Evolutionary conservation across 2,113 vertebrate species (phyloP).

Genomic region (Cyanoramphus novaezelandiae): DNA sequence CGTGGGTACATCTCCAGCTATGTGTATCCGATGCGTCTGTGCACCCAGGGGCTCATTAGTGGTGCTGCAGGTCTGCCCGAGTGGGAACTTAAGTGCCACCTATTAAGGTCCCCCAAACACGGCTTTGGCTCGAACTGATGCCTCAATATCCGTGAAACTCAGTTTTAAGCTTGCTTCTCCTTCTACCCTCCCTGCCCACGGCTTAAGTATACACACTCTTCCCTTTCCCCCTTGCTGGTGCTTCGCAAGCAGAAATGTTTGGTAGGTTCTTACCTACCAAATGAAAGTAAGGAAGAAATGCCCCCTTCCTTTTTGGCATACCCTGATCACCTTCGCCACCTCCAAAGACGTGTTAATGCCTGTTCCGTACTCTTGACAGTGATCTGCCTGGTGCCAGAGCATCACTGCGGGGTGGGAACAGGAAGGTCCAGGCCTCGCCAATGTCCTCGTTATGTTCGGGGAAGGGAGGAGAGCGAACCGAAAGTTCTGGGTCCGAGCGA

Average conservation of each 20-base stretch:
- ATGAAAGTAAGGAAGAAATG: background rate
- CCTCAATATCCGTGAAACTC: background rate
- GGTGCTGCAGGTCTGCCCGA: no score
- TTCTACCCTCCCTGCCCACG: background rate
- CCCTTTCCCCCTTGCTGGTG: background rate
- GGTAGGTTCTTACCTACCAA: background rate
- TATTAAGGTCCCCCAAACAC: background rate
- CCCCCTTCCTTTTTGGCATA: background rate
- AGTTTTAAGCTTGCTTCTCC: background rate
- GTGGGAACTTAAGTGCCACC: background rate
- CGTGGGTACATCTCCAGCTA: background rate
- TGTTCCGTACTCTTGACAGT: background rate
- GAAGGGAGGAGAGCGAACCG: accelerated
- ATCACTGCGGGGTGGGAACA: background rate
- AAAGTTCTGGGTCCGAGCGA: accelerated
- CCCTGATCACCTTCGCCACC: background rate
- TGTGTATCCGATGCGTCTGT: accelerated
- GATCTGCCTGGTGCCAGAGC: background rate
- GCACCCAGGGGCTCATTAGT: accelerated
- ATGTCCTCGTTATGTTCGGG: accelerated
- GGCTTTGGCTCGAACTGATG: background rate
- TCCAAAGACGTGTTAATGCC: background rate
- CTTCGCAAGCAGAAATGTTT: background rate
- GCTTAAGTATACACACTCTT: accelerated
- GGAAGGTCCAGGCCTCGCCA: background rate